Evolutionary conservation across 2,888 invertebrate species (phyloP).

Genomic region (Stegana nigrithorax): DNA sequence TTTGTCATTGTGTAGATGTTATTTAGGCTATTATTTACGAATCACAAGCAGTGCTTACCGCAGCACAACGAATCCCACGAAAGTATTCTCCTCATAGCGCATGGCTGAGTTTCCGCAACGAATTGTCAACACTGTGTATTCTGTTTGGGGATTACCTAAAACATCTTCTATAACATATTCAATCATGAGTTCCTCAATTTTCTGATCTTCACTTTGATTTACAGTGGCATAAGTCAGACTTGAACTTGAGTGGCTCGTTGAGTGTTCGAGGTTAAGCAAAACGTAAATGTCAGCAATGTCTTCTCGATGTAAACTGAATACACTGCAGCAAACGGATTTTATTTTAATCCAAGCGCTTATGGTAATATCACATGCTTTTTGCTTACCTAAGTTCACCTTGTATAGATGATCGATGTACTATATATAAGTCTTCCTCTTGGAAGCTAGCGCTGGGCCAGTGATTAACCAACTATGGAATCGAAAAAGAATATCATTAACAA

Average conservation of each 20-base stretch:
- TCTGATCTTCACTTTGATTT: too few species aligned
- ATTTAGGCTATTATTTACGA: background rate
- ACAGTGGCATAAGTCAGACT: too few species aligned
- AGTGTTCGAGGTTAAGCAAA: too few species aligned
- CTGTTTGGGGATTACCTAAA: slow-evolving; percentile 38
- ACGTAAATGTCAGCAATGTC: too few species aligned
- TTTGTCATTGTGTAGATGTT: background rate
- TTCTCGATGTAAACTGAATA: too few species aligned
- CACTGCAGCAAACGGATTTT: too few species aligned
- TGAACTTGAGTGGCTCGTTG: too few species aligned
- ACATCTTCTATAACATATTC: slow-evolving; percentile 48
- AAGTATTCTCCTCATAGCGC: slow-evolving; percentile 39
- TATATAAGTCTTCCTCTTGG: slow-evolving; percentile 45
- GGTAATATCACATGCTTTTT: too few species aligned
- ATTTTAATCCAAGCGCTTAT: too few species aligned
- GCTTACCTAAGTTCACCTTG: slow-evolving; percentile 52
- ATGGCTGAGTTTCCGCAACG: slow-evolving; percentile 52
- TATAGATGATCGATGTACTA: slow-evolving; percentile 59
- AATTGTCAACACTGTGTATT: slow-evolving; percentile 49
- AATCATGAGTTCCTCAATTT: too few species aligned
- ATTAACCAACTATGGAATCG: slow-evolving; percentile 36
- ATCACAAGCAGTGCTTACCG: slow-evolving; percentile 27
- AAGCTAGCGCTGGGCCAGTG: slow-evolving; percentile 31
- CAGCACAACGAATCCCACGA: slow-evolving; percentile 57
- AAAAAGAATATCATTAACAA: too few species aligned